Base-by-base conservation (phyloP, 2,113 vertebrate genomes). In the Mormyrus lacerda region DNA sequence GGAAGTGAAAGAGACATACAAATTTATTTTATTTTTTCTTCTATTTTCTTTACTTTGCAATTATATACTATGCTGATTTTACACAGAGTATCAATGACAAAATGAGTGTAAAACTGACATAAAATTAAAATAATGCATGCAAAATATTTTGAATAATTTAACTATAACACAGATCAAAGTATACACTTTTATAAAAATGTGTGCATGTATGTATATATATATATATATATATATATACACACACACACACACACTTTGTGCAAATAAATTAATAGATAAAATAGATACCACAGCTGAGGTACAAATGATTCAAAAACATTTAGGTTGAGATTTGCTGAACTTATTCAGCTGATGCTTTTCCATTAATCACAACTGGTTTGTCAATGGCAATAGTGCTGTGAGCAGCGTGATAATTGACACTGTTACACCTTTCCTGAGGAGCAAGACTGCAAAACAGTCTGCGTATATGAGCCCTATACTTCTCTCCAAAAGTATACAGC, bases 401-500 rank as follows among this genome's bases (percentile, higher is more conserved):
- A 15, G 55, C 53, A 44, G 35, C 87, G 44, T 9, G 21, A 39
- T 58, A 65, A 5, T 8, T 39, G 35, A 51, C 11, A 31, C 6
- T 50, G 1, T 47, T 17, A 13, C 11, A 24, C 27, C 15, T 31
- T 53, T 7, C 6, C 88, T 48, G 89, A 21, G 53, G 0, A 3
- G 73, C 15, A 4, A 82, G 91, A 27, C 2, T n/a, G 10, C 93
- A 86, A 42, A 95, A 24, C 9, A 93, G 8, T 0, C 47, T 24
- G 3, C 89, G 44, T 15, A 97, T 85, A 89, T 96, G 93, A 31
- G 17, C 91, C 61, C 93, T 90, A 85, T 94, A 92, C 85, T 92
- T 93, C 0, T 93, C 92, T 0, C 95, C 93, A 24, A 96, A 93
- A 88, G 94, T 92, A 0, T 95, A 97, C 88, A 97, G 91, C 19